Percentiles rank a stretch among this genome's conserved stretches.
These are phyloP conservation scores for Melanocharis versteri DNA, from an alignment of 2,113 vertebrate species.

Conservation along the genomic window DNA sequence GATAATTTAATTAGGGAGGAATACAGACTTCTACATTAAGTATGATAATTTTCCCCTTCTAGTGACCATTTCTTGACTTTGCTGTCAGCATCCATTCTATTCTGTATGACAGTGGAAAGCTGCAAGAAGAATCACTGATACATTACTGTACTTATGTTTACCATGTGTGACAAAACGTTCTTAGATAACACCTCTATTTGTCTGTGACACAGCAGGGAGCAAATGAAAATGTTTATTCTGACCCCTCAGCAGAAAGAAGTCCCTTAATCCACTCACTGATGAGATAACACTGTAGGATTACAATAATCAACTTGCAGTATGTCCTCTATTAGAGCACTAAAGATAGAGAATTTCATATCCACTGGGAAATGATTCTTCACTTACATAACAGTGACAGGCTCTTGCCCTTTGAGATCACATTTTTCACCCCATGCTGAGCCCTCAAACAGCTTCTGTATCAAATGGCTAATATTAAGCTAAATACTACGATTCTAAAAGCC, in stretches of 20 bases:
- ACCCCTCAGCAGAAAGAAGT: constrained; percentile 73
- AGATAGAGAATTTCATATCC: constrained; percentile 64
- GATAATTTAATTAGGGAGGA: not conserved
- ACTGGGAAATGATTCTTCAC: constrained; percentile 55
- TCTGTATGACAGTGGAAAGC: not conserved
- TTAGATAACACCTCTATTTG: constrained; percentile 70
- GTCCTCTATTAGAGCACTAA: constrained; percentile 71
- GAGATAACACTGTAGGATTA: constrained; percentile 78
- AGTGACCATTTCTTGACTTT: not conserved
- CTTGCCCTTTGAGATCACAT: constrained; percentile 59
- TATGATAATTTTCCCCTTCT: not conserved
- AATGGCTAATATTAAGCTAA: constrained; percentile 56
- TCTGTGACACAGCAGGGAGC: constrained; percentile 73
- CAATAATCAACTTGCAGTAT: constrained; percentile 76
- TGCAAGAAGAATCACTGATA: not conserved
- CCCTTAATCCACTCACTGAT: constrained; percentile 77
- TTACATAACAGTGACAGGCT: constrained; percentile 66
- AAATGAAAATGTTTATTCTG: constrained; percentile 80
- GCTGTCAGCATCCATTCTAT: not conserved
- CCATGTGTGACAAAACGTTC: constrained; percentile 42
- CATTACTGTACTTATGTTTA: constrained; percentile 57
- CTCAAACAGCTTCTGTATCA: constrained; percentile 48
- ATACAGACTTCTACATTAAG: not conserved
- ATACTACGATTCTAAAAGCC: constrained; percentile 15
- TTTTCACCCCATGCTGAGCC: constrained; percentile 55